A percentile compares a stretch with the other conserved stretches of the same genome.
These are phyloP conservation scores for Hiodon tergisus DNA, from an alignment of 2,113 vertebrate genomes.

Conservation along the genomic window DNA sequence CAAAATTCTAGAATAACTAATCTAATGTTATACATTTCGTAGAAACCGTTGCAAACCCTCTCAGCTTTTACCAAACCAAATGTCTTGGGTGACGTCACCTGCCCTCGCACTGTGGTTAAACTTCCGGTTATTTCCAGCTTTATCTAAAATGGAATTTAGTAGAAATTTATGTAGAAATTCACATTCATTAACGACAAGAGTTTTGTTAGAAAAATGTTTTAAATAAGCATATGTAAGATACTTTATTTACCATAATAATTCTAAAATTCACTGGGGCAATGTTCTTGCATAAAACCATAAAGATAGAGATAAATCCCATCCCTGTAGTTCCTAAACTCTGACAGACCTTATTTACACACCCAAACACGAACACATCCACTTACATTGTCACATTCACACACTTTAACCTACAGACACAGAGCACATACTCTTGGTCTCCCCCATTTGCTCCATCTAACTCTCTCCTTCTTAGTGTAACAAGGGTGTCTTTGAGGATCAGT, in stretches of 20 bases:
- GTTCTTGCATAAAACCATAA: background rate
- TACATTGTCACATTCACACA: background rate
- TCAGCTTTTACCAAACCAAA: background rate
- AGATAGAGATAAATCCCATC: background rate
- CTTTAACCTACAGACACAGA: background rate
- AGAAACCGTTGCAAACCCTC: background rate
- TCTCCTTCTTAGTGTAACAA: conserved; percentile 61
- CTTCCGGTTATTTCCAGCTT: conserved; percentile 12
- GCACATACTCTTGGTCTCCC: conserved; percentile 43
- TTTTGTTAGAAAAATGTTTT: no score
- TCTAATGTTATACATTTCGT: background rate
- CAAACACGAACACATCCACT: background rate
- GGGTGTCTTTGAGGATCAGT: conserved; percentile 60
- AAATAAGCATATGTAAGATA: no score
- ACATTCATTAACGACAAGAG: no score
- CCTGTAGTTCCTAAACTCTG: background rate
- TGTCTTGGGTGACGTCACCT: background rate
- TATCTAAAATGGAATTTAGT: no score
- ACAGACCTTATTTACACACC: background rate
- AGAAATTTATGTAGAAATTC: no score
- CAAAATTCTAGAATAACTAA: background rate
- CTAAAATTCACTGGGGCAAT: no score
- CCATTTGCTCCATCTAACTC: conserved; percentile 33
- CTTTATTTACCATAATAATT: no score
- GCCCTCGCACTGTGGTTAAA: background rate